phyloP scores from a whole-genome alignment of 2,888 invertebrate genomes.

The Ferdinandea cuprea region DNA sequence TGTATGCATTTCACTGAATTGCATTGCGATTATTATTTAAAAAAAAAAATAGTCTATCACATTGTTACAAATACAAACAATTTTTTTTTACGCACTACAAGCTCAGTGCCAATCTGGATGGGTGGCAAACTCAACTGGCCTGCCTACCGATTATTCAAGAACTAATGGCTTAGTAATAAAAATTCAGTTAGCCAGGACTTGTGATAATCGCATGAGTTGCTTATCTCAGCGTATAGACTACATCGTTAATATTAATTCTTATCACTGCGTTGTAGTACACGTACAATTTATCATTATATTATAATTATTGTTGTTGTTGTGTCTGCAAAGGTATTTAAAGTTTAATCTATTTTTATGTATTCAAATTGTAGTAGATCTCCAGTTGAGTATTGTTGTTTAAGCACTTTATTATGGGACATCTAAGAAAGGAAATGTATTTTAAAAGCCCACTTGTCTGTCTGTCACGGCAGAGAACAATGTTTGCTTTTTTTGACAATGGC shows the following conservation, averaged over 20 bases:
- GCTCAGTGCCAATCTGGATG: background rate
- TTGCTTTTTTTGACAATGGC: no score
- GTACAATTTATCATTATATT: conserved; percentile 15
- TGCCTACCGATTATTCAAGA: conserved; percentile 22
- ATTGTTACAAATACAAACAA: conserved; percentile 12
- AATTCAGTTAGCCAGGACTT: conserved; percentile 49
- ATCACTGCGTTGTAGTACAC: conserved; percentile 19
- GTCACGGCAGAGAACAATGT: no score
- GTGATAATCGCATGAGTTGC: conserved; percentile 29
- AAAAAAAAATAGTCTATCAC: conserved; percentile 3
- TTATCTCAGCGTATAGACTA: conserved; percentile 33
- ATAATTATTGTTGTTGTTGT: background rate
- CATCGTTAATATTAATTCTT: conserved; percentile 33
- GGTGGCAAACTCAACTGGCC: conserved; percentile 29
- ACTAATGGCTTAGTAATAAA: conserved; percentile 45
- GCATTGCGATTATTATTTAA: background rate
- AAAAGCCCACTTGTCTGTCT: no score
- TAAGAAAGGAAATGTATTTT: no score
- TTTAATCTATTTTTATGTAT: background rate
- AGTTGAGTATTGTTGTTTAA: background rate
- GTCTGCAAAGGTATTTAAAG: background rate
- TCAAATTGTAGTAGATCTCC: background rate
- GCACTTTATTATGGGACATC: no score
- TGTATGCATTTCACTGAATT: conserved; percentile 46
- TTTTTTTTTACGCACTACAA: conserved; percentile 6